These are phyloP conservation scores for Drosophila monieri DNA, from an alignment of 2,888 invertebrate genomes.

Conservation along the genomic window DNA sequence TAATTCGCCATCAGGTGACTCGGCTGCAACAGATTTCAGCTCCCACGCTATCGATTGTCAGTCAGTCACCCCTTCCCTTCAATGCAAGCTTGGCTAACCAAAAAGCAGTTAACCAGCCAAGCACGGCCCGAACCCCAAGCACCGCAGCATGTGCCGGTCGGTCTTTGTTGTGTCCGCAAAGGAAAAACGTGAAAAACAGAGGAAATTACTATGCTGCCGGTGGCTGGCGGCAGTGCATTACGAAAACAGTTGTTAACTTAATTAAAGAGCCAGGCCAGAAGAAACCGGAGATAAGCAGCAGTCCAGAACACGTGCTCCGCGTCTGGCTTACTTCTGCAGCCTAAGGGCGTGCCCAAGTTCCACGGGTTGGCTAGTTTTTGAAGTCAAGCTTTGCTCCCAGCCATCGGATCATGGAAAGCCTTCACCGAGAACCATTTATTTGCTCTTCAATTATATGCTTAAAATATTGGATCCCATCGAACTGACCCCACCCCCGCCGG, in stretches of 20 bases:
- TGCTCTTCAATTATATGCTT: background rate
- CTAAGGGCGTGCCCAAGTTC: background rate
- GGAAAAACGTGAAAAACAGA: constrained; percentile 40
- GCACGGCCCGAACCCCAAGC: constrained; percentile 14
- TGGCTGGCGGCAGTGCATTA: constrained; percentile 36
- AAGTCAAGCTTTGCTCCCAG: background rate
- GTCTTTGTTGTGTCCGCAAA: constrained; percentile 53
- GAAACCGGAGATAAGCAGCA: constrained; percentile 43
- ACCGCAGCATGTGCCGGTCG: constrained; percentile 49
- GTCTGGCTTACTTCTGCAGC: background rate
- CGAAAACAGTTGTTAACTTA: constrained; percentile 70
- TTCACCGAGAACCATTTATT: background rate
- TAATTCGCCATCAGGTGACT: constrained; percentile 50
- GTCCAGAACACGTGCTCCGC: constrained; percentile 23
- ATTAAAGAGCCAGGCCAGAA: constrained; percentile 62
- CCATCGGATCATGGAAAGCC: background rate
- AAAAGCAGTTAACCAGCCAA: constrained; percentile 29
- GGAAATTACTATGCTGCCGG: constrained; percentile 48
- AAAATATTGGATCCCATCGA: background rate
- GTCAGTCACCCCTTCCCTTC: background rate
- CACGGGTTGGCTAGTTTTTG: background rate
- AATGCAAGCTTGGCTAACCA: constrained; percentile 11
- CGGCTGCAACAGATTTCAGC: constrained; percentile 13
- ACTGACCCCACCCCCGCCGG: constrained; percentile 3
- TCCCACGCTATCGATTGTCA: constrained; percentile 49